Percentiles rank a stretch among this genome's conserved stretches.
These are phyloP conservation scores for Diorhabda elongata DNA, from an alignment of 1,140 invertebrate species.

Conservation along the genomic window DNA sequence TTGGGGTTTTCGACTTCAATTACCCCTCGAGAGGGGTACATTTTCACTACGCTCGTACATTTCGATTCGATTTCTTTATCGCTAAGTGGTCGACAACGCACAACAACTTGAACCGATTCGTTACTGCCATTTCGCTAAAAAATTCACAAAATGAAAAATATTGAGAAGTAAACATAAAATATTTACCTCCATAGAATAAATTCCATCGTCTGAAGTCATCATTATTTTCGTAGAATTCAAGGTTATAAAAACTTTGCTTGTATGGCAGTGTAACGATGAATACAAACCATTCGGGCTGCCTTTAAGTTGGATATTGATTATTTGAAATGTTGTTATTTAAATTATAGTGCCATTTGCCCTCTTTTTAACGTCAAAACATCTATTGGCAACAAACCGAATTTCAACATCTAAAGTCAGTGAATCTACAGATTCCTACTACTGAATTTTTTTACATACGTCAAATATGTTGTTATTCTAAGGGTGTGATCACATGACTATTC, in stretches of 20 bases:
- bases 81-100: slow-evolving; percentile 86
- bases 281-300: slow-evolving; percentile 14
- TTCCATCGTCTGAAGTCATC: slow-evolving; percentile 30
- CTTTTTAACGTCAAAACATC: slow-evolving; percentile 24
- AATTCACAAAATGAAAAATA: background rate
- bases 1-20: slow-evolving; percentile 65
- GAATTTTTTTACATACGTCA: no score
- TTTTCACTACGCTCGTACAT: slow-evolving; percentile 64
- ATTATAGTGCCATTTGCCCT: slow-evolving; percentile 29
- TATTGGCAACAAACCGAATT: slow-evolving; percentile 19
- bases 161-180: slow-evolving; percentile 13
- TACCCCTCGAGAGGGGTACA: slow-evolving; percentile 60
- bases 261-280: background rate
- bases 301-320: slow-evolving; percentile 27
- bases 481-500: no score
- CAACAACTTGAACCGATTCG: slow-evolving; percentile 84
- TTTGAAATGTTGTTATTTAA: slow-evolving; percentile 28
- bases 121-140: slow-evolving; percentile 43
- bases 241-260: slow-evolving; percentile 23
- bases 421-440: background rate
- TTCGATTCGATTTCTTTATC: slow-evolving; percentile 73
- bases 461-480: no score
- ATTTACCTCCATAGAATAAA: slow-evolving; percentile 28
- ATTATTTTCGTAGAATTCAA: slow-evolving; percentile 23
- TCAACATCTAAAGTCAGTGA: background rate